Percentiles rank a stretch among this genome's conserved stretches.
phyloP scores from a whole-genome alignment of 2,113 vertebrate genomes.

The Columba janthina region DNA sequence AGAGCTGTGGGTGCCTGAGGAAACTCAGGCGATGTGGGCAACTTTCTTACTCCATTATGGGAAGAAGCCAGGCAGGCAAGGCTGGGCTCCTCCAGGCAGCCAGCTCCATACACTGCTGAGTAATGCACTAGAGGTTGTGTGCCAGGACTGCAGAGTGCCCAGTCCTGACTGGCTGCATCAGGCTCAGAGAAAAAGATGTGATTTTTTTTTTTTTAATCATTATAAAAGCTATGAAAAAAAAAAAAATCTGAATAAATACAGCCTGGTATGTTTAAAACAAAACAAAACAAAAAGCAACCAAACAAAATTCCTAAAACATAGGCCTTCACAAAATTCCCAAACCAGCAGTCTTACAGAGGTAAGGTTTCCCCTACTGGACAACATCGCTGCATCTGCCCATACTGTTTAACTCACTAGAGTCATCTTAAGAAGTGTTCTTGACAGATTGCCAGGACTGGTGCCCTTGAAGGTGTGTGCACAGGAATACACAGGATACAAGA shows the following conservation, averaged over 20 bases:
- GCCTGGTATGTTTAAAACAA: background rate
- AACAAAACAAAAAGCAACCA: too few species aligned
- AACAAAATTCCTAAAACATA: background rate
- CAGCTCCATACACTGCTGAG: constrained; percentile 12
- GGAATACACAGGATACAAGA: background rate
- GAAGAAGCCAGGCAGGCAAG: background rate
- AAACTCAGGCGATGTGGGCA: background rate
- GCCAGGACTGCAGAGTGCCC: constrained; percentile 44
- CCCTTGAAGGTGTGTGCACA: background rate
- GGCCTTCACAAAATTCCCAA: background rate
- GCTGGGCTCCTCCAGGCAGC: background rate
- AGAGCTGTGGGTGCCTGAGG: background rate
- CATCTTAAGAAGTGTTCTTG: background rate
- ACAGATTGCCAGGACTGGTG: background rate
- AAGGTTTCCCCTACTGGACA: background rate
- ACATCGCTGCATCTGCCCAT: background rate
- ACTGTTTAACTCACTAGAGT: background rate
- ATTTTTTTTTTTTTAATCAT: too few species aligned
- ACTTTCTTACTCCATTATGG: background rate
- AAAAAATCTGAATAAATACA: background rate
- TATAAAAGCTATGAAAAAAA: background rate
- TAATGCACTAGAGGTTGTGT: background rate
- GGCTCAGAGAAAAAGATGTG: background rate
- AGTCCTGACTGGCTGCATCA: background rate
- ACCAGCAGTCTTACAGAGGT: background rate